These are phyloP conservation scores for Anodontia alba DNA, from an alignment of 2,888 invertebrate species.

Conservation along the genomic window DNA sequence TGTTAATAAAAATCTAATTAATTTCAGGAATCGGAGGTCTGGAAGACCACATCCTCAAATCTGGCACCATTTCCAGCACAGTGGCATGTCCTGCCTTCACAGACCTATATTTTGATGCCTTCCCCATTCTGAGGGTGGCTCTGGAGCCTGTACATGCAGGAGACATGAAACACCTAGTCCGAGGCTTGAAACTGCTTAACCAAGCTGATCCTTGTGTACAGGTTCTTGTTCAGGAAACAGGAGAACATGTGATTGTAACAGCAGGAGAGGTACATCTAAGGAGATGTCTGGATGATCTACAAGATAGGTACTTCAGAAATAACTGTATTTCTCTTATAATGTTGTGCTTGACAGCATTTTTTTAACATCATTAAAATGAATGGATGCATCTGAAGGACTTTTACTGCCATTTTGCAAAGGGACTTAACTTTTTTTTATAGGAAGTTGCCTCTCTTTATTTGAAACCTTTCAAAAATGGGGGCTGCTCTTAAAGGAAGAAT, in stretches of 20 bases:
- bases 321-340: too few species aligned
- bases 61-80: slow-evolving; percentile 94
- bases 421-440: too few species aligned
- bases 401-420: too few species aligned
- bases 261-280: slow-evolving; percentile 99
- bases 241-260: slow-evolving; percentile 97
- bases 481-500: too few species aligned
- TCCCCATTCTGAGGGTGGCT: slow-evolving; percentile 97
- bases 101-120: slow-evolving; percentile 89
- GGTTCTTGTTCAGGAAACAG: slow-evolving; percentile 92
- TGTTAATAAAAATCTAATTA: too few species aligned
- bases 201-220: slow-evolving; percentile 97
- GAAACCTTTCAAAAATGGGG: too few species aligned
- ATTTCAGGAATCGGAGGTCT: slow-evolving; percentile 90
- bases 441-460: too few species aligned
- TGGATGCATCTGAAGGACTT: too few species aligned
- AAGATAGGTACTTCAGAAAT: slow-evolving; percentile 87
- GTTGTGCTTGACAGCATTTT: too few species aligned
- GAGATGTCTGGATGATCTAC: slow-evolving; percentile 96
- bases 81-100: slow-evolving; percentile 94
- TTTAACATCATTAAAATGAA: too few species aligned
- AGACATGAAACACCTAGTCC: slow-evolving; percentile 89
- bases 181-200: slow-evolving; percentile 92
- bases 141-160: slow-evolving; percentile 90
- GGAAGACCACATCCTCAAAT: slow-evolving; percentile 93